Evolutionary conservation across 2,113 vertebrate genomes (phyloP), one percentile per base, ranked within the genome.

Genomic region (Thermophis baileyi): DNA sequence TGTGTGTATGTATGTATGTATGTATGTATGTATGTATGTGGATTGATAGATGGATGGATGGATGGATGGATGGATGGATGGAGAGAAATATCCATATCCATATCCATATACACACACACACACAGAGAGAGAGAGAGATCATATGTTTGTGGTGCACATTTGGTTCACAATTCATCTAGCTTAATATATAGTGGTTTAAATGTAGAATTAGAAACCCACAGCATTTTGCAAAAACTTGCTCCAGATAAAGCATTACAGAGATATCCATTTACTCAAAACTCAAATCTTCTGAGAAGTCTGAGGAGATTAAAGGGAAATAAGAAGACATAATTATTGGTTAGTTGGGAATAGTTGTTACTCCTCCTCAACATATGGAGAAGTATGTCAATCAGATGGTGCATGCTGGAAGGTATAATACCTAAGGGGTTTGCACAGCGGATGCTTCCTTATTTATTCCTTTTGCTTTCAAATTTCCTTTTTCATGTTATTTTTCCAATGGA

Each of bases 241-340:
- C 6, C 90, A 96, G 95, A 88, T 96, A 93, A 92, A 93, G 93
- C 96, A 94, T 95, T 96, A 91, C 94, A 95, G 95, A 96, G 95
- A 95, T 95, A 96, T 97, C 93, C 95, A 96, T 97, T 95, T 97
- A 93, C 95, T 95, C 96, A 97, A 96, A 96, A 95, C 95, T 6
- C 89, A 96, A 89, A 94, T 96, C 96, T 96, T 95, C 35, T 96
- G 96, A 95, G 96, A 97, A 10, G 95, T 93, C 91, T 90, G 94
- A 96, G 94, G 93, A 97, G 96, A 97, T 97, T 97, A 97, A 96
- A 97, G 96, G 95, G 94, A 97, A 97, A 97, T 96, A 97, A 97
- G 96, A 97, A 97, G 95, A 96, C 96, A 96, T 97, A 97, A 97
- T 97, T 95, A 94, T 96, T 95, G 95, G 96, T 95, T 97, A 95